Evolutionary conservation across 2,888 invertebrate species (phyloP), one percentile per base, ranked within the genome.

Genomic region (Frankliniella fusca): DNA sequence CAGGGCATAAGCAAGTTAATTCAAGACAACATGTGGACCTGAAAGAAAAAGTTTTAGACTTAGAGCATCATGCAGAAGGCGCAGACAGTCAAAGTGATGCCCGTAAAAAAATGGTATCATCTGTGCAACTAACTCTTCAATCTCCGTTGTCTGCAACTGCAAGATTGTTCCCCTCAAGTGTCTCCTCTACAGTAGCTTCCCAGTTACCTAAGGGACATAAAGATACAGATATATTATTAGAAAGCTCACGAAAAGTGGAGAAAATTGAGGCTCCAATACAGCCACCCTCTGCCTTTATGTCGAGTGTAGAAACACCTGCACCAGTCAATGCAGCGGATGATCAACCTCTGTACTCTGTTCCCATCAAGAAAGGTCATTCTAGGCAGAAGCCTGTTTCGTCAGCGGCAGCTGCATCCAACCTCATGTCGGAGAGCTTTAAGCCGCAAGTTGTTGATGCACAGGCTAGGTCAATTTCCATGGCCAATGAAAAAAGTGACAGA

Each of bases 91-190:
- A 76, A 12, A 80, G 48, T 48, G 80, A 38, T n/a, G 80, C 76
- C 3, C 79, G 80, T 27, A 83, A 80, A 61, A 92, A 90, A 89
- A 91, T 88, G 87, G 89, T 91, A 85, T 91, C 90, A 84, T 90
- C 91, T 86, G 91, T 92, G 84, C 91, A 91, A 48, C 88, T 93
- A 81, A 92, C 92, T 87, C 89, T 92, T 86, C 91, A 92, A 84
- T 91, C 92, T 20, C 92, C 92, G 8, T 12, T 76, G 27, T 76
- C 70, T 0, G 70, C 70, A 76, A 76, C 70, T 76, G 70, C 70
- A 28, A 92, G 92, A 48, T 86, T 92, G 84, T 81, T 50, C 80
- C 80, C 80, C 10, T 76, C 82, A 38, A 20, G 81, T 38, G 48
- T 23, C 11, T 18, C 82, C 61, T 79, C 49, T 15, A 8, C 80